Conservation (phyloP, 2,797 vertebrate species). For the Naso thynnoides region DNA sequence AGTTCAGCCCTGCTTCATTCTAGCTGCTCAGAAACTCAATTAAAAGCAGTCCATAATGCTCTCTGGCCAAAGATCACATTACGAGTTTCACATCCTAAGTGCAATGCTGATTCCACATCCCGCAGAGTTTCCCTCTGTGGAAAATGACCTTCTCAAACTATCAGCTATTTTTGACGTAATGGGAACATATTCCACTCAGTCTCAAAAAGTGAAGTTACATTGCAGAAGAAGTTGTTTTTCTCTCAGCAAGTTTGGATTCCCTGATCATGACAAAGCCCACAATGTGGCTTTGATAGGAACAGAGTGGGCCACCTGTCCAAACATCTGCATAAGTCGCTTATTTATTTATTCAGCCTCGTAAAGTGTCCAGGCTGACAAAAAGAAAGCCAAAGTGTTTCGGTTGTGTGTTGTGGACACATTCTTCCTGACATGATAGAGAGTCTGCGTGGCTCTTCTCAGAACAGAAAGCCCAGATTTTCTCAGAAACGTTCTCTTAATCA, state of each 20-base stretch:
- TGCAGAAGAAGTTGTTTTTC: conserved; percentile 47
- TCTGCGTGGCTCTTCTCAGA: conserved; percentile 9
- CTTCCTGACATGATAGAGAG: conserved; percentile 13
- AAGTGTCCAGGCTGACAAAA: conserved; percentile 20
- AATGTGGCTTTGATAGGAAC: conserved; percentile 51
- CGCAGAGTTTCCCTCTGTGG: conserved; percentile 51
- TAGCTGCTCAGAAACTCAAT: conserved; percentile 66
- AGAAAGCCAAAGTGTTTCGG: conserved; percentile 23
- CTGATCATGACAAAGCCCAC: conserved; percentile 53
- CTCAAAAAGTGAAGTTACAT: conserved; percentile 58
- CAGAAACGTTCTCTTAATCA: neutral
- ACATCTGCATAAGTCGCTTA: conserved; percentile 58
- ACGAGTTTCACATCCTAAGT: conserved; percentile 61
- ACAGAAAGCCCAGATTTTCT: neutral
- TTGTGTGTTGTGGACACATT: conserved; percentile 38
- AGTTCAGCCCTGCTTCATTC: conserved; percentile 56
- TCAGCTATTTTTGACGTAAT: conserved; percentile 65
- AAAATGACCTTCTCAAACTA: conserved; percentile 59
- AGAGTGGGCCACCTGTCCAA: conserved; percentile 76
- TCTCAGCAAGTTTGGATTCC: conserved; percentile 55
- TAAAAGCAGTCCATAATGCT: conserved; percentile 61
- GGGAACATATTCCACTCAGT: conserved; percentile 56
- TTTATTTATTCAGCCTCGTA: conserved; percentile 59
- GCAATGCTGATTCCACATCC: conserved; percentile 53
- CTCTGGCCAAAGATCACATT: conserved; percentile 64